A percentile compares a stretch with the other conserved stretches of the same genome.
These are phyloP conservation scores for Cremastinae sp. DNA, from an alignment of 2,888 invertebrate species.

Conservation along the genomic window DNA sequence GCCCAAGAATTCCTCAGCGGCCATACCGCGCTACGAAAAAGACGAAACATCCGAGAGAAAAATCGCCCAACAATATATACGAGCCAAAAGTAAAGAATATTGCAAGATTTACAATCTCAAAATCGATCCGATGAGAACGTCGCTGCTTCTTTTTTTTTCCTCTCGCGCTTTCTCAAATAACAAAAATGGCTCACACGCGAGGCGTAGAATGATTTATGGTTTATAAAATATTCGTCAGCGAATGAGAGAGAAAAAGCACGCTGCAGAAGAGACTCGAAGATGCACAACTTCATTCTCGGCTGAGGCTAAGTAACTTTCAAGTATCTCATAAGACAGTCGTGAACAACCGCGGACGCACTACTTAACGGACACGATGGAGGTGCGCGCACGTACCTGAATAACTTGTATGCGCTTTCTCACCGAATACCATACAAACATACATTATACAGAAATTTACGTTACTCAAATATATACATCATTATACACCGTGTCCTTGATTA, in stretches of 20 bases:
- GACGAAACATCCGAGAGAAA: constrained; percentile 14
- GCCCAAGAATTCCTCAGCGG: constrained; percentile 28
- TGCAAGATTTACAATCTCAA: constrained; percentile 1
- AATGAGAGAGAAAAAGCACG: neutral
- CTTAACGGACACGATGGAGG: constrained; percentile 57
- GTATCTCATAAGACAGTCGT: constrained; percentile 58
- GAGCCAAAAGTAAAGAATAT: constrained; percentile 10
- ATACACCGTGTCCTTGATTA: neutral
- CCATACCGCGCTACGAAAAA: constrained; percentile 3
- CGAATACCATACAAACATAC: constrained; percentile 32
- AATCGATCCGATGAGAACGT: too few species aligned
- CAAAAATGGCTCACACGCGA: too few species aligned
- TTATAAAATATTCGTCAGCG: neutral
- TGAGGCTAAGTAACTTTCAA: constrained; percentile 54
- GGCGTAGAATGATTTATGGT: too few species aligned
- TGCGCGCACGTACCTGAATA: constrained; percentile 56
- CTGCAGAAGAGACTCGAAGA: constrained; percentile 3
- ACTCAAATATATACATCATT: constrained; percentile 17
- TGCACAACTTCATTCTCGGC: constrained; percentile 37
- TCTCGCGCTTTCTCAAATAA: too few species aligned
- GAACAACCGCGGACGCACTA: constrained; percentile 56
- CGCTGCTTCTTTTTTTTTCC: too few species aligned
- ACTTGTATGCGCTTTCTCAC: constrained; percentile 58
- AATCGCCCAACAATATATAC: constrained; percentile 20
- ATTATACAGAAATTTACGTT: neutral